These are phyloP conservation scores for Murina feae DNA, from an alignment of 2,113 vertebrate species.

Conservation along the genomic window DNA sequence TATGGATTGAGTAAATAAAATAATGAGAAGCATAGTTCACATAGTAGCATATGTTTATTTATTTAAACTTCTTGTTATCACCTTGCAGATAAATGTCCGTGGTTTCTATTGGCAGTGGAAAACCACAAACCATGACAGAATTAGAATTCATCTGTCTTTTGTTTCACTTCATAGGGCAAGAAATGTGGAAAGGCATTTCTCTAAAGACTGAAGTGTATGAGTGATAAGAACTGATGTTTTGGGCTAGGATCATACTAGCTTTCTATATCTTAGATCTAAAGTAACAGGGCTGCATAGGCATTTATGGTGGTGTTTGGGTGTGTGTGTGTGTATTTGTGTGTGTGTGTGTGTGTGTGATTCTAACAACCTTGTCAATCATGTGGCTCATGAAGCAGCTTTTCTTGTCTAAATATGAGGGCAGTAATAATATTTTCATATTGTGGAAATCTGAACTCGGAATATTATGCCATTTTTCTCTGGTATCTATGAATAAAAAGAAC, in stretches of 20 bases:
- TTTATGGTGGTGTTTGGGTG: not conserved
- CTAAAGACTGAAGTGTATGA: not conserved
- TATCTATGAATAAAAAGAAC: not conserved
- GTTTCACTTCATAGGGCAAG: not conserved
- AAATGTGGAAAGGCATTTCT: not conserved
- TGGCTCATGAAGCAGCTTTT: rapidly evolving
- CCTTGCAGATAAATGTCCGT: not conserved
- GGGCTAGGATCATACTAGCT: not conserved
- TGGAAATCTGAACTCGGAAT: not conserved
- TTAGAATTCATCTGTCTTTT: not conserved
- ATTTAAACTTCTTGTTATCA: not conserved
- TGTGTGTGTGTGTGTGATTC: not conserved
- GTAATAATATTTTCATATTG: not conserved
- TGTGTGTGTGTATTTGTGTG: not conserved
- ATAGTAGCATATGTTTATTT: not conserved
- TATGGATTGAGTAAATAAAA: not conserved
- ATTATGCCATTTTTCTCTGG: not conserved
- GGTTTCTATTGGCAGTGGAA: not conserved
- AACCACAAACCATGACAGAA: not conserved
- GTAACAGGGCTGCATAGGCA: not conserved
- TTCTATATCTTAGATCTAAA: not conserved
- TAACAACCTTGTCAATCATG: not conserved
- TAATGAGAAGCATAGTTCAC: not conserved
- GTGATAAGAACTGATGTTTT: not conserved
- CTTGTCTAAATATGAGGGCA: not conserved